Base-by-base conservation (phyloP, 35 echinoderm and acorn worm species). In the Amphiura filiformis region DNA sequence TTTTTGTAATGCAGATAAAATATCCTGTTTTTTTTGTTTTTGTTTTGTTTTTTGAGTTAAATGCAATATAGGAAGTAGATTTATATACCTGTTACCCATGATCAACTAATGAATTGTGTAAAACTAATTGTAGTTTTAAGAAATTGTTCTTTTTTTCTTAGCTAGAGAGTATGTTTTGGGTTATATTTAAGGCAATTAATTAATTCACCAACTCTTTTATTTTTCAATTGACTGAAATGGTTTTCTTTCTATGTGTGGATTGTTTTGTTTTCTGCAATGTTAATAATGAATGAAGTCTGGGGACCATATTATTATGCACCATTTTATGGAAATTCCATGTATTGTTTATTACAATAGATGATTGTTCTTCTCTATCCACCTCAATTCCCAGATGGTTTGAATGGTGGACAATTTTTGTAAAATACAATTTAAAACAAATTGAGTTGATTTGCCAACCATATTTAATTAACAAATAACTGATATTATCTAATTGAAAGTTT, bases 201-300 rank as follows among this genome's bases (percentile, higher is more conserved):
- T 18, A 70, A 70, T 70, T 70, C 61, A 70, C 61, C 61, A 70
- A 70, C 61, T 70, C 61, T 70, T 15, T 15, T 70, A n/a, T 70
- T 70, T 70, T n/a, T 70, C 61, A 11, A 70, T 70, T 70, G 28
- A 70, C 61, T 70, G 61, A 70, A 70, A 70, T 70, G 61, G 3
- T 70, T 70, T 70, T 70, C 20, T 30, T 70, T 70, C 28, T 70
- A 18, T 70, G 61, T 70, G 15, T 11, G 61, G 28, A 30, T 70
- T 70, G 61, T 70, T 70, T 4, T 70, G 7, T 30, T 70, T 70
- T 70, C 61, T 70, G 61, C 61, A 70, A 70, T 70, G 9, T 70
- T 70, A 13, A 23, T 13, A 13, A 13, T 15, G 2, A 26, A 70
- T 15, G 1, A 23, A 70, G 28, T 70, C 61, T 70, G 61, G 61